Base-by-base conservation (phyloP, 2,113 vertebrate genomes). In the Pongo abelii region DNA sequence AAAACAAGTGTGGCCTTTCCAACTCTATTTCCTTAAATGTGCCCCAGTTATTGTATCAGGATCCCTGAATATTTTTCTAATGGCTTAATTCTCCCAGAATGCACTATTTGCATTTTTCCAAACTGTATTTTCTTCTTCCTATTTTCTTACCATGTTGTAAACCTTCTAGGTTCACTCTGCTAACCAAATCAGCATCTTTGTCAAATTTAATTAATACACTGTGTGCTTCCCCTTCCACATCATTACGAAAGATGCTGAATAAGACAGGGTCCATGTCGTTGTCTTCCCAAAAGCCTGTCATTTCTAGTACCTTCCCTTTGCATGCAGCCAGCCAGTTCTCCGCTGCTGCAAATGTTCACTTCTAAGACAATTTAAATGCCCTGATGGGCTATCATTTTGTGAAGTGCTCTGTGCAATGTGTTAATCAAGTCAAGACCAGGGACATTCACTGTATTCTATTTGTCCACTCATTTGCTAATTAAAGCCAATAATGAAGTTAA, bases 151-250 rank as follows among this genome's bases (percentile, higher is more conserved):
- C 35, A 6, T 43, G 48, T 50, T 91, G 64, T 86, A 94, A 88
- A 89, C 23, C 40, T 32, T 95, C 48, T 46, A 40, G 48, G 69
- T 94, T 96, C 91, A 93, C 78, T 83, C 32, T 77, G 17, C 88
- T 94, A 80, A 96, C 61, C 86, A 97, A 86, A 93, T 95, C 97
- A 97, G 89, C 75, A 69, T 94, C 74, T 91, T 84, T 97, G 84
- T 96, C 98, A 97, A 67, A 91, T 93, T 94, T 93, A 97, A 97
- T 98, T 94, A 97, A 87, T 74, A 83, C 25, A 70, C 59, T 22
- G 13, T 93, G 52, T 77, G 52, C 75, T 69, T 70, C 57, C 40
- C 40, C 86, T 43, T 93, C 78, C 61, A 84, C 61, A 69, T 94
- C 91, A 72, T 90, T 81, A 77, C 84, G 40, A 87, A 80, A 97